Conservation (phyloP, 2,888 invertebrate species). For the Mesopsocus fuscifrons region DNA sequence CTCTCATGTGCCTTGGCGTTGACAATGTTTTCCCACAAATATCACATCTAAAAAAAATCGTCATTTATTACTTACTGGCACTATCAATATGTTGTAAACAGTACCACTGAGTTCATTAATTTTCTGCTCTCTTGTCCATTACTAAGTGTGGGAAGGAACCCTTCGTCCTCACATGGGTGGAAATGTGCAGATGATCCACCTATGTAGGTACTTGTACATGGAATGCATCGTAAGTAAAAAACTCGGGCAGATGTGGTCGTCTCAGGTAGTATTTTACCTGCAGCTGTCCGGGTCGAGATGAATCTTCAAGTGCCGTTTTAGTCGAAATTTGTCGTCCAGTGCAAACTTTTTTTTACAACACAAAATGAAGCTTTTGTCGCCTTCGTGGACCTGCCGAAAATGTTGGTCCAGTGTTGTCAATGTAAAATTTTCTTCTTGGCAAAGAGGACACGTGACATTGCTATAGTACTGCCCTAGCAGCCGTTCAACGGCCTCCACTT, state of each 20-base stretch:
- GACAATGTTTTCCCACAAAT: slow-evolving; percentile 6
- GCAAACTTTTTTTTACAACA: neutral
- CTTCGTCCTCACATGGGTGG: no score
- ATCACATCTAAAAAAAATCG: neutral
- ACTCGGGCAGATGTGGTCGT: no score
- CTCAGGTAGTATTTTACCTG: no score
- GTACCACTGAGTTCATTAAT: no score
- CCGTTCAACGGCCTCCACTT: neutral
- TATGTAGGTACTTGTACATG: no score
- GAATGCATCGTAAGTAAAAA: no score
- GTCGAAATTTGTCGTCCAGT: neutral
- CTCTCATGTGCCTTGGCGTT: neutral
- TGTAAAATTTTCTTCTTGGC: neutral
- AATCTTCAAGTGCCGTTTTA: neutral
- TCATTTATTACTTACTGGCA: no score
- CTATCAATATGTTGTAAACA: no score
- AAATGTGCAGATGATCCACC: no score
- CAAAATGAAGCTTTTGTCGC: neutral
- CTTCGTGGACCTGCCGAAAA: neutral
- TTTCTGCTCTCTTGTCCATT: no score
- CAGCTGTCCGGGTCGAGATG: neutral
- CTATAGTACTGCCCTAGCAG: neutral
- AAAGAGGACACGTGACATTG: neutral
- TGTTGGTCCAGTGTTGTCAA: neutral
- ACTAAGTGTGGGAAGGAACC: no score